Percentiles rank a stretch among this genome's conserved stretches.
Evolutionary conservation across 2,797 vertebrate species (phyloP).

Genomic region (Poeciliopsis gracilis): DNA sequence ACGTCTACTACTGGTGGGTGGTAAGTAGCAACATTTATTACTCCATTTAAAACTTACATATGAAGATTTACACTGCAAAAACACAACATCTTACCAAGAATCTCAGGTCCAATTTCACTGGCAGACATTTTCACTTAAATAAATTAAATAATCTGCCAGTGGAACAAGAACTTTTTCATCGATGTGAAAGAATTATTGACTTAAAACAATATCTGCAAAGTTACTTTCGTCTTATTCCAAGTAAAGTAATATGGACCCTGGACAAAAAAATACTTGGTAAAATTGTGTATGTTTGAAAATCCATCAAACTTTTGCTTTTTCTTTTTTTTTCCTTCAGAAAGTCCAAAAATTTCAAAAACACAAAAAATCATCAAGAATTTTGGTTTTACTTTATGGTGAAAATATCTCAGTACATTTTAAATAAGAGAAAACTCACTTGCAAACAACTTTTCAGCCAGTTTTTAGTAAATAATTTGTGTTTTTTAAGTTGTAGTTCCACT

Average conservation of each 20-base stretch:
- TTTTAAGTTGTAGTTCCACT: too few species aligned
- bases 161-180: background rate
- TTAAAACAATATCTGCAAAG: background rate
- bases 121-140: background rate
- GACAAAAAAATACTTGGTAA: background rate
- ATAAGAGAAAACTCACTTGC: too few species aligned
- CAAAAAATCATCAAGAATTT: too few species aligned
- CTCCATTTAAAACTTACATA: background rate
- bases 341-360: too few species aligned
- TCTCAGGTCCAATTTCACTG: background rate
- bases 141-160: background rate
- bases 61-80: background rate
- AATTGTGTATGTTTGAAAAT: background rate
- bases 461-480: too few species aligned
- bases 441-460: too few species aligned
- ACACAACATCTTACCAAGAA: background rate
- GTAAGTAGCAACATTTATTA: constrained; percentile 80
- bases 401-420: too few species aligned
- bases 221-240: background rate
- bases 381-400: too few species aligned
- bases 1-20: constrained; percentile 99
- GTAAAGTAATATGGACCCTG: too few species aligned
- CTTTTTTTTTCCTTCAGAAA: too few species aligned
- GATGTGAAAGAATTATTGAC: background rate
- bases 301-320: too few species aligned